These are phyloP conservation scores for Sebastes wilsoni DNA, from an alignment of 2,797 vertebrate genomes.

Conservation along the genomic window DNA sequence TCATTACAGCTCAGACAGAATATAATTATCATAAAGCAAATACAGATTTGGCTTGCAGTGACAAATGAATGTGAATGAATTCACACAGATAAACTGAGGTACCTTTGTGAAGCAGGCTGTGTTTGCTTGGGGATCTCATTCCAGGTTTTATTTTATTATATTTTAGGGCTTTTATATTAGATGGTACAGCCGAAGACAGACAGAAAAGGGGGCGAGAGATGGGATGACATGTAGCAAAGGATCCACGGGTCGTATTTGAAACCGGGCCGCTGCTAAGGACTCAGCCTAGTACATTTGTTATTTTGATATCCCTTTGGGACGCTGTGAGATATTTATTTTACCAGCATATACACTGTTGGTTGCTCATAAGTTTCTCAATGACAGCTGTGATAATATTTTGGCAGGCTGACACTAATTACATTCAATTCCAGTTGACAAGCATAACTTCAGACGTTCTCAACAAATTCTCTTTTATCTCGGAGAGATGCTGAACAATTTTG, in stretches of 20 bases:
- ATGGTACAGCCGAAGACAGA: neutral
- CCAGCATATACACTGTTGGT: conserved; percentile 4
- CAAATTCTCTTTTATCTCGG: conserved; percentile 30
- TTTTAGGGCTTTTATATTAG: neutral
- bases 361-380: conserved; percentile 25
- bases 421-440: conserved; percentile 19
- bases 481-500: conserved; percentile 20
- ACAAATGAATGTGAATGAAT: conserved; percentile 31
- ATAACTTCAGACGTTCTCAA: conserved; percentile 2
- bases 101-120: neutral
- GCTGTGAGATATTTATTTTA: conserved; percentile 37
- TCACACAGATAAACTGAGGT: neutral
- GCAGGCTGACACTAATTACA: conserved; percentile 38
- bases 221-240: neutral
- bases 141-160: conserved; percentile 7
- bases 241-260: neutral
- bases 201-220: neutral
- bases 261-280: neutral
- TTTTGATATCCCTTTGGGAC: conserved; percentile 21
- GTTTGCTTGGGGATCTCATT: conserved; percentile 37
- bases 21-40: conserved; percentile 23
- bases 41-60: conserved; percentile 8
- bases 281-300: conserved; percentile 3
- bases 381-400: conserved; percentile 43
- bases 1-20: conserved; percentile 15